These are phyloP conservation scores for Rhadinocentrus ornatus DNA, from an alignment of 2,797 vertebrate species.

Conservation along the genomic window DNA sequence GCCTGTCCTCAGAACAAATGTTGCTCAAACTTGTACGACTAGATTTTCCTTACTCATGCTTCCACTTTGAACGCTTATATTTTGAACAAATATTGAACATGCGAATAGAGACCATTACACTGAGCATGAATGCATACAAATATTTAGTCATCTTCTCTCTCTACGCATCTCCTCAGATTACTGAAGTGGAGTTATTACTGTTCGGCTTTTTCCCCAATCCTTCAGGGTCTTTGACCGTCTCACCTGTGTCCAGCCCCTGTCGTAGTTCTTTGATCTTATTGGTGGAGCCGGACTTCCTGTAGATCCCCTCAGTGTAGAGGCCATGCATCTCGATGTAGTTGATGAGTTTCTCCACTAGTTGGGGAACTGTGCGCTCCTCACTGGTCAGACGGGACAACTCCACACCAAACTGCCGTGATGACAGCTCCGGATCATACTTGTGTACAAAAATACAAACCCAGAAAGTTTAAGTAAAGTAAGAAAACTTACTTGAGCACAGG, in stretches of 20 bases:
- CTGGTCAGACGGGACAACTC: conserved; percentile 93
- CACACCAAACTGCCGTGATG: conserved; percentile 91
- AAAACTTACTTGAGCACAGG: not conserved
- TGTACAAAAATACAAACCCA: conserved; percentile 5
- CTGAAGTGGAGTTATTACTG: too few relatives aligned
- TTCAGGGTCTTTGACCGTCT: not conserved
- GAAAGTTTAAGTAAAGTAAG: not conserved
- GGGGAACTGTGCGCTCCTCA: conserved; percentile 90
- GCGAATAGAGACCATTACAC: not conserved
- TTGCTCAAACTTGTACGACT: not conserved
- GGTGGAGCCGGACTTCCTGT: conserved; percentile 94
- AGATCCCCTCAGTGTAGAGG: conserved; percentile 96
- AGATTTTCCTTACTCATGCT: not conserved
- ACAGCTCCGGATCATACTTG: conserved; percentile 92
- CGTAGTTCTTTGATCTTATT: conserved; percentile 97
- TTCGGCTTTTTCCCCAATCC: too few relatives aligned
- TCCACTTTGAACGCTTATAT: not conserved
- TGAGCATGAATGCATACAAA: not conserved
- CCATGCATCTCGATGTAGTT: conserved; percentile 98
- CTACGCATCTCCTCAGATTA: not conserved
- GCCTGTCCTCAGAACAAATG: not conserved
- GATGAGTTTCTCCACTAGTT: conserved; percentile 95
- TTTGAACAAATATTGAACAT: not conserved
- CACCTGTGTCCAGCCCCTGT: conserved; percentile 92
- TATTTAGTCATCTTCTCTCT: not conserved